Base-by-base conservation (phyloP, 1,140 invertebrate species). In the Chironomus tepperi region DNA sequence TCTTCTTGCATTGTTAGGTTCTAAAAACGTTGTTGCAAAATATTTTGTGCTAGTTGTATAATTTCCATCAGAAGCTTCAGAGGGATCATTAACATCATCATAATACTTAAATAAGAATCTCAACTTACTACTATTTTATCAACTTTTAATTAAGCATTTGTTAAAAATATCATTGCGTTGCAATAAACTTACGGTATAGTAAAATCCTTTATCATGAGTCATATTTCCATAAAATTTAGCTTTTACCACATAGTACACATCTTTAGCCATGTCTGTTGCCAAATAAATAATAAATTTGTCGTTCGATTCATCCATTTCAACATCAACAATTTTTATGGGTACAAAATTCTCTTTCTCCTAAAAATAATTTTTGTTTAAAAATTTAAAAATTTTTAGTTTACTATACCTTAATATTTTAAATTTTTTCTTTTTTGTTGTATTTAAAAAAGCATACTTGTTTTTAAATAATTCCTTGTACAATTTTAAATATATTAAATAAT, bases 181-280 rank as follows among this genome's bases (percentile, higher is more conserved):
- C n/a, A n/a, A n/a, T n/a, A 34, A 34, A 34, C 24, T 34, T 34
- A 34, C 24, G 8, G 65, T 70, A 19, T 70, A 70, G 19, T 70
- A 70, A 19, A 70, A 70, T 70, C 65, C 65, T 70, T 70, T 70
- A 18, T 70, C 65, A 70, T 70, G 65, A 10, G 65, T 70, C 65
- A 70, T 70, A 70, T 70, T 70, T 21, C 65, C 65, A 21, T 70
- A 70, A 70, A 70, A 70, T 19, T 70, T 70, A 10, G 65, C 65
- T 70, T 70, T 70, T 7, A 70, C 65, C 1, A 70, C 65, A 21
- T 70, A 70, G 12, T 70, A 70, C n/a, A 70, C 65, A 70, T 70
- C 65, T 19, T 70, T 70, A 10, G 65, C 65, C 65, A 70, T 70
- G 16, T 70, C 65, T 7, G 65, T 70, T 70, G 65, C 65, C n/a